Evolutionary conservation across 2,113 vertebrate species (phyloP).

Genomic region (Tympanuchus pallidicinctus): DNA sequence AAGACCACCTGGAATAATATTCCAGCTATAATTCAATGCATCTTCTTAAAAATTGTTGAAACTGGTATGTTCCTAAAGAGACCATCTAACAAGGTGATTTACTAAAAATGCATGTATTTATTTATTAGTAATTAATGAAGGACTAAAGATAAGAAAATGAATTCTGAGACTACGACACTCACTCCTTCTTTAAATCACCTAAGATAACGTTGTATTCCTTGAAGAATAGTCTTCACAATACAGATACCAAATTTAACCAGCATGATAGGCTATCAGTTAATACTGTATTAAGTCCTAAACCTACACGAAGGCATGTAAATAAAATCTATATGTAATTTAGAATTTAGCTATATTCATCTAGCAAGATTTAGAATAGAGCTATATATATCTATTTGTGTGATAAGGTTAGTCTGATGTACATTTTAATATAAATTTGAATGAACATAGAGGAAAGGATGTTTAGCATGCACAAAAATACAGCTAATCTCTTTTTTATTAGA

Average conservation of each 20-base stretch:
- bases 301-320: background rate
- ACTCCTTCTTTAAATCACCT: background rate
- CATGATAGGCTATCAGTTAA: background rate
- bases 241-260: background rate
- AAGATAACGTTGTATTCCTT: background rate
- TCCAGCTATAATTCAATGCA: background rate
- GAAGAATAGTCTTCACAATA: background rate
- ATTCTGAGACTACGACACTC: background rate
- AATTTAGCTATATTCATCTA: background rate
- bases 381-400: background rate
- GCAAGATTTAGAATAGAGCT: background rate
- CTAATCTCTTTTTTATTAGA: background rate
- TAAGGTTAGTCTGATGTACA: background rate
- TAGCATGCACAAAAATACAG: background rate
- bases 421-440: background rate
- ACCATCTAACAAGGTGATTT: background rate
- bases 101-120: background rate
- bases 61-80: background rate
- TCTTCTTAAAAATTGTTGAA: background rate
- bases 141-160: background rate
- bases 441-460: background rate
- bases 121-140: background rate
- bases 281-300: background rate
- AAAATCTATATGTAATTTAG: background rate
- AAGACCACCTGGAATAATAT: background rate